These are phyloP conservation scores for Melanotus villosus DNA, from an alignment of 2,888 invertebrate genomes.

Conservation along the genomic window DNA sequence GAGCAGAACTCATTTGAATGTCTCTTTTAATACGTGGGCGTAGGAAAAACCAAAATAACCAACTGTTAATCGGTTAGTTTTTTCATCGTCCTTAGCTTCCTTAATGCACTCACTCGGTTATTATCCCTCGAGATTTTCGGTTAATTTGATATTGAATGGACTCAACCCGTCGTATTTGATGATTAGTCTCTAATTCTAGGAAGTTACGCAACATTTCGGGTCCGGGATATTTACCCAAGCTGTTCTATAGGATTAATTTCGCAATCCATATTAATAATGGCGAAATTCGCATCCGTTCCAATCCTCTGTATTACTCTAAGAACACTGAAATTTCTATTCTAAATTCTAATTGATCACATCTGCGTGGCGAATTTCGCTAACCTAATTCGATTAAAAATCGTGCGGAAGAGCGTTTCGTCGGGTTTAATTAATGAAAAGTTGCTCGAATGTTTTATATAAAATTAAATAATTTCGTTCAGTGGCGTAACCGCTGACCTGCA, in stretches of 20 bases:
- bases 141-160: slow-evolving; percentile 38
- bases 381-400: slow-evolving; percentile 18
- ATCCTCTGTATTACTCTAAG: slow-evolving; percentile 19
- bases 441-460: too few species aligned
- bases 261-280: slow-evolving; percentile 35
- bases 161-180: slow-evolving; percentile 32
- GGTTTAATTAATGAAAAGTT: neutral
- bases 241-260: slow-evolving; percentile 37
- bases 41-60: neutral
- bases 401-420: slow-evolving; percentile 7
- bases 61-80: slow-evolving; percentile 22
- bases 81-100: neutral
- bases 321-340: slow-evolving; percentile 16
- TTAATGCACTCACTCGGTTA: slow-evolving; percentile 11
- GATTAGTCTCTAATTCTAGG: slow-evolving; percentile 43
- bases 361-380: slow-evolving; percentile 8
- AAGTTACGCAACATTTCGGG: slow-evolving; percentile 39
- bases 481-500: too few species aligned
- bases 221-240: slow-evolving; percentile 33
- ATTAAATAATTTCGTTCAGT: too few species aligned
- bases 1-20: neutral
- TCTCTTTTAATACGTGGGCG: neutral
- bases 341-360: slow-evolving; percentile 19
- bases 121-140: slow-evolving; percentile 32
- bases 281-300: slow-evolving; percentile 24